Percentiles rank a stretch among this genome's conserved stretches.
These are phyloP conservation scores for Hypsibius dujardini DNA, from an alignment of 1,140 invertebrate species.

Conservation along the genomic window DNA sequence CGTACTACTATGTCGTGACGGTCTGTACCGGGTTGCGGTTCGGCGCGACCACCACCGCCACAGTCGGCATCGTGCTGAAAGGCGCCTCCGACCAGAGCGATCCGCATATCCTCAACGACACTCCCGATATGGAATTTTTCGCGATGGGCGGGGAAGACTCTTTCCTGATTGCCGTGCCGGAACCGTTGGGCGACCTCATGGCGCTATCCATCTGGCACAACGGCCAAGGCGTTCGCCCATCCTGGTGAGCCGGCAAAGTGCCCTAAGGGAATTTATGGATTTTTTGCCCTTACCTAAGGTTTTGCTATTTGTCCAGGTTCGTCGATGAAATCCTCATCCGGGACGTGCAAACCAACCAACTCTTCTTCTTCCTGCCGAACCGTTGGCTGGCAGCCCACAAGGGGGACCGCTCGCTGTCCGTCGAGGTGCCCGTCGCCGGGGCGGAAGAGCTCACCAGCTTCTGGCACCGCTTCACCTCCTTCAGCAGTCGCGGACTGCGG, in stretches of 20 bases:
- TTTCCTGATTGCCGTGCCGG: constrained; percentile 26
- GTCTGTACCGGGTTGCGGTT: constrained; percentile 28
- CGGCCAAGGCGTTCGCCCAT: constrained; percentile 9
- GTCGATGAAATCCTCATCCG: constrained; percentile 19
- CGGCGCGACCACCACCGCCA: constrained; percentile 28
- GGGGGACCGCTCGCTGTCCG: constrained; percentile 18
- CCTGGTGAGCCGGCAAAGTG: not conserved
- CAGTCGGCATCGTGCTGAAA: constrained; percentile 28
- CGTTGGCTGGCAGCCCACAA: constrained; percentile 22
- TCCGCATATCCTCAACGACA: constrained; percentile 26
- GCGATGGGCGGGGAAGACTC: constrained; percentile 24
- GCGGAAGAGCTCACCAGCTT: constrained; percentile 26
- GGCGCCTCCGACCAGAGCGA: constrained; percentile 28
- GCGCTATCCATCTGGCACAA: constrained; percentile 21
- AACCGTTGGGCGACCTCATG: constrained; percentile 24
- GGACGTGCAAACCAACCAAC: constrained; percentile 22
- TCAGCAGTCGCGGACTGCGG: constrained; percentile 18
- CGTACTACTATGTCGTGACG: constrained; percentile 30
- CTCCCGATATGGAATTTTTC: constrained; percentile 24
- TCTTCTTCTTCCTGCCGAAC: constrained; percentile 21
- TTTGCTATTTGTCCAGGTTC: constrained; percentile 18
- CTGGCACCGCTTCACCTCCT: constrained; percentile 26
- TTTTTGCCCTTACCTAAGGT: not conserved
- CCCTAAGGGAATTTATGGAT: not conserved
- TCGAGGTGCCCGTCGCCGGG: constrained; percentile 25